A percentile compares a stretch with the other conserved stretches of the same genome.
These are phyloP conservation scores for Eclectus roratus DNA, from an alignment of 2,113 vertebrate species.

Conservation along the genomic window DNA sequence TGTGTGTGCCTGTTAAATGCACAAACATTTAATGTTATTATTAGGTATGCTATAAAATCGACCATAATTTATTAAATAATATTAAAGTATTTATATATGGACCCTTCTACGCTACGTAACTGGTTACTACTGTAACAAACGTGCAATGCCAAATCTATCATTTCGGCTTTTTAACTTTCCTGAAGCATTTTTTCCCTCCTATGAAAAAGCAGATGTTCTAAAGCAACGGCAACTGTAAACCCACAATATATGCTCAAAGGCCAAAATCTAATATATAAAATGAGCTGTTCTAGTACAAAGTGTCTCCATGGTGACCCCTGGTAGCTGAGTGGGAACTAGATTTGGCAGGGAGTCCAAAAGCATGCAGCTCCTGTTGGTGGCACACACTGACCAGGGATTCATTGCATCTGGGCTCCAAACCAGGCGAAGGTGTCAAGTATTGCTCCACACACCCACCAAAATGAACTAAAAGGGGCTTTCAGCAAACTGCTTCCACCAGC, in stretches of 20 bases:
- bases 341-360: constrained; percentile 62
- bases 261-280: constrained; percentile 75
- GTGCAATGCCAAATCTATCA: constrained; percentile 52
- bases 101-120: constrained; percentile 22
- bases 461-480: constrained; percentile 64
- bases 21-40: constrained; percentile 69
- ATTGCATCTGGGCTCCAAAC: constrained; percentile 63
- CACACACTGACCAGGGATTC: constrained; percentile 73
- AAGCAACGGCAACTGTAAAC: constrained; percentile 75
- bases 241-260: constrained; percentile 66
- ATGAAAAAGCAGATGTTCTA: constrained; percentile 75
- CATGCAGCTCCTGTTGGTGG: constrained; percentile 69
- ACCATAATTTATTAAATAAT: constrained; percentile 70
- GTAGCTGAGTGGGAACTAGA: constrained; percentile 61
- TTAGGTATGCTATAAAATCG: constrained; percentile 62
- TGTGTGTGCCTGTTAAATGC: constrained; percentile 65
- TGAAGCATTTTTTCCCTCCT: constrained; percentile 47
- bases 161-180: constrained; percentile 58
- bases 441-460: not conserved
- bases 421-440: not conserved
- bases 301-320: constrained; percentile 74
- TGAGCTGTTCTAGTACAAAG: constrained; percentile 69
- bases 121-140: constrained; percentile 16
- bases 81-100: constrained; percentile 66
- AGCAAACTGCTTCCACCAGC: not conserved